Conservation (phyloP, 2,888 invertebrate species). For the Nematopogon swammerdamellus region DNA sequence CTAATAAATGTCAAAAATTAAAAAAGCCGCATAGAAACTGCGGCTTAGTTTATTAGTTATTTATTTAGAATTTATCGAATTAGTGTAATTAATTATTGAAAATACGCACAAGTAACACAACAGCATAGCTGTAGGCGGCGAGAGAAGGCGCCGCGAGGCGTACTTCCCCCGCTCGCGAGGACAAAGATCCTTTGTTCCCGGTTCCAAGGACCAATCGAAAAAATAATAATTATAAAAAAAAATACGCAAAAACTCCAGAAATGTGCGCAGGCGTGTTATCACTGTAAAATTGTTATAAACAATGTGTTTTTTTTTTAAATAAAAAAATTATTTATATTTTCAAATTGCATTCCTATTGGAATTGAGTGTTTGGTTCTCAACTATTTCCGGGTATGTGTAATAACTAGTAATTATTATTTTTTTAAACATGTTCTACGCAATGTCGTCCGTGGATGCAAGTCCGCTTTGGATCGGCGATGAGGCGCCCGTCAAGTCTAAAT, state of each 20-base stretch:
- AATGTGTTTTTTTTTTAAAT: too few species aligned
- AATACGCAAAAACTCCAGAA: background rate
- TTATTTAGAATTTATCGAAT: background rate
- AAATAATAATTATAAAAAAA: background rate
- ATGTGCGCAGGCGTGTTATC: too few species aligned
- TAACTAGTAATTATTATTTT: too few species aligned
- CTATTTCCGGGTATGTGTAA: too few species aligned
- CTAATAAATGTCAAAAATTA: background rate
- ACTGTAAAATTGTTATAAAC: background rate
- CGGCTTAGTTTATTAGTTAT: background rate
- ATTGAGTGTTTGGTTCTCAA: too few species aligned
- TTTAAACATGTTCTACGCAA: background rate
- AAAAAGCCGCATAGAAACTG: background rate
- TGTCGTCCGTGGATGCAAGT: background rate
- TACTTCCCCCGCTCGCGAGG: background rate
- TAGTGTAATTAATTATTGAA: background rate
- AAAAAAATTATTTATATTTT: too few species aligned
- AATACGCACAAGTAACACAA: background rate
- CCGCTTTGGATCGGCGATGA: background rate
- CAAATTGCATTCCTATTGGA: too few species aligned
- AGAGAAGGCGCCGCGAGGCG: background rate
- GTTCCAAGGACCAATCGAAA: background rate
- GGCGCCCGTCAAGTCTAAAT: conserved; percentile 25
- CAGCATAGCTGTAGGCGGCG: background rate
- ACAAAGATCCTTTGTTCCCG: background rate